A percentile compares a stretch with the other conserved stretches of the same genome.
Evolutionary conservation across 2,888 invertebrate genomes (phyloP).

Genomic region (Scaptomyza caliginosa): DNA sequence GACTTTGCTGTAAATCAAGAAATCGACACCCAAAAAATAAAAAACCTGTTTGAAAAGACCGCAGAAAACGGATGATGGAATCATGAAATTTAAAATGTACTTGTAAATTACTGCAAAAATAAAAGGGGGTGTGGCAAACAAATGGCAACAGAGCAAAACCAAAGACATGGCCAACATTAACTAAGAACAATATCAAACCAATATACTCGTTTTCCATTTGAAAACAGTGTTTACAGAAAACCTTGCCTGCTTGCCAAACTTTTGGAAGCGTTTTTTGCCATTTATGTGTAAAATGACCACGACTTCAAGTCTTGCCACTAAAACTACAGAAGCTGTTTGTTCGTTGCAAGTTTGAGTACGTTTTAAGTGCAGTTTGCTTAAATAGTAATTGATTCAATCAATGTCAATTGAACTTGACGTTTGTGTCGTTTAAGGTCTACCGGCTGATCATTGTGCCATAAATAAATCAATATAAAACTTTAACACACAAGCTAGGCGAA

Average conservation of each 20-base stretch:
- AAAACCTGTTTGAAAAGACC: slow-evolving; percentile 51
- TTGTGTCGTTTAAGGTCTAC: slow-evolving; percentile 14
- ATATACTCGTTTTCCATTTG: not conserved
- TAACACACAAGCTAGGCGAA: not conserved
- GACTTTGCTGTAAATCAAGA: slow-evolving; percentile 42
- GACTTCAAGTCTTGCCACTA: not conserved
- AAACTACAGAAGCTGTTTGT: slow-evolving; percentile 2
- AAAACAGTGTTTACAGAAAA: not conserved
- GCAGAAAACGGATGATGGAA: slow-evolving; percentile 22
- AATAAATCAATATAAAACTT: slow-evolving; percentile 8
- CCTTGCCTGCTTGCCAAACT: not conserved
- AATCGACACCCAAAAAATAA: slow-evolving; percentile 1
- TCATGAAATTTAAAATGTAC: slow-evolving; percentile 27
- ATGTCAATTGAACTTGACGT: slow-evolving; percentile 45
- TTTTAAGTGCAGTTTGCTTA: slow-evolving; percentile 42
- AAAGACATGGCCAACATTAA: slow-evolving; percentile 12
- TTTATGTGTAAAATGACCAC: not conserved
- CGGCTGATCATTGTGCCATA: slow-evolving; percentile 20
- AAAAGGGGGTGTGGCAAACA: slow-evolving; percentile 15
- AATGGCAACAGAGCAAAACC: slow-evolving; percentile 3
- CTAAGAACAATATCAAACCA: not conserved
- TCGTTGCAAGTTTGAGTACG: slow-evolving; percentile 36
- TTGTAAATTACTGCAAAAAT: slow-evolving; percentile 9
- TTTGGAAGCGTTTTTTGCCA: not conserved
- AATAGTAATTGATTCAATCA: slow-evolving; percentile 40